These are phyloP conservation scores for Phylloscopus trochilus DNA, from an alignment of 2,113 vertebrate genomes.

Conservation along the genomic window DNA sequence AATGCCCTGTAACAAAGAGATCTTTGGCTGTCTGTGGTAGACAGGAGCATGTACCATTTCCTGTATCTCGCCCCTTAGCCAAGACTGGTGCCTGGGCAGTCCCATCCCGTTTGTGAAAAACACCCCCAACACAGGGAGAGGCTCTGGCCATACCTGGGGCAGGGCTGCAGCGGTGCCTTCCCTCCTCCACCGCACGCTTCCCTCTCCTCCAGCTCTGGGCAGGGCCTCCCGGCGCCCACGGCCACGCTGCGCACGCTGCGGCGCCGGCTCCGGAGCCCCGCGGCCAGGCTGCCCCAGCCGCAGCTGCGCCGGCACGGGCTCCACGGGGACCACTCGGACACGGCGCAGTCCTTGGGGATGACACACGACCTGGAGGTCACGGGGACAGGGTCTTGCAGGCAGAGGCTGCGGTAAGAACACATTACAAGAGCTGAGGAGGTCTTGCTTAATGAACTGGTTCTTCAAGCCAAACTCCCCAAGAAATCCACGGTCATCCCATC, in stretches of 20 bases:
- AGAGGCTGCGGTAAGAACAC: constrained; percentile 77
- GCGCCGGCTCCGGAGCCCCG: constrained; percentile 82
- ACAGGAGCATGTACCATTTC: background rate
- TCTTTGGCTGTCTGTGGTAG: background rate
- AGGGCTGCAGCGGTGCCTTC: constrained; percentile 77
- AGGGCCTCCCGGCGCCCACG: constrained; percentile 75
- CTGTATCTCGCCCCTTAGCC: background rate
- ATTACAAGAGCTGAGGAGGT: background rate
- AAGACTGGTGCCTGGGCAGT: background rate
- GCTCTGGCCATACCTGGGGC: constrained; percentile 81
- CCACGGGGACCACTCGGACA: constrained; percentile 87
- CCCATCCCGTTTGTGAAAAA: background rate
- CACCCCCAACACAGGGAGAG: background rate
- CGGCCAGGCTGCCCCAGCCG: constrained; percentile 72
- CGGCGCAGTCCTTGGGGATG: constrained; percentile 85
- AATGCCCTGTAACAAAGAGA: background rate
- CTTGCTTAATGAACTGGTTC: background rate
- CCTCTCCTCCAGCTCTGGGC: constrained; percentile 84
- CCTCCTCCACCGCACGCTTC: constrained; percentile 83
- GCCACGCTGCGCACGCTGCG: constrained; percentile 76
- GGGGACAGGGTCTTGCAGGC: constrained; percentile 76
- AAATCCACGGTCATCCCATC: background rate
- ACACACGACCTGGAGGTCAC: constrained; percentile 84
- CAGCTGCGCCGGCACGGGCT: constrained; percentile 87
- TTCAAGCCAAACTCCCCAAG: background rate